Evolutionary conservation across 2,888 invertebrate genomes (phyloP).

Genomic region (Agriopis aurantiaria): DNA sequence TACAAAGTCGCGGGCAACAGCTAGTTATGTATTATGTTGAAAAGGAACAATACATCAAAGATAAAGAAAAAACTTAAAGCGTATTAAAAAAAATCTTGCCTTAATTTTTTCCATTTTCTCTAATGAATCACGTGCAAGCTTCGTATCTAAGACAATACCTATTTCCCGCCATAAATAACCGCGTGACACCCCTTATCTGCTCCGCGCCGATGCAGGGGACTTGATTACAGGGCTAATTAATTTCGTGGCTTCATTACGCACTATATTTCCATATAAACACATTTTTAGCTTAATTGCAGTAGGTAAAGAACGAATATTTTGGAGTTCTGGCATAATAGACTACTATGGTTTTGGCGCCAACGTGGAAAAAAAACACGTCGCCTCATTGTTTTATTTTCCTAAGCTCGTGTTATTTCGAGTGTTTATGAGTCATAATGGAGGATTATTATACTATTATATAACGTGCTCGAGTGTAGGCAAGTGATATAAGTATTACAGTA

Average conservation of each 20-base stretch:
- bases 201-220: conserved; percentile 8
- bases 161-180: conserved; percentile 9
- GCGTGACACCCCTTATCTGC: conserved; percentile 22
- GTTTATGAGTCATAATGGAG: too few species aligned
- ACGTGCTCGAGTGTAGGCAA: too few species aligned
- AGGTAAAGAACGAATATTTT: too few species aligned
- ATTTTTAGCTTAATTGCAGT: not conserved
- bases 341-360: too few species aligned
- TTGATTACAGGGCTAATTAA: conserved; percentile 17
- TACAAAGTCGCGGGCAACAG: too few species aligned
- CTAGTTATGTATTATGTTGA: too few species aligned
- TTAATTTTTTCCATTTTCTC: not conserved
- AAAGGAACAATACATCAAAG: too few species aligned
- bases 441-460: too few species aligned
- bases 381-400: not conserved
- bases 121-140: conserved; percentile 13
- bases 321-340: too few species aligned
- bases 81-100: not conserved
- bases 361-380: not conserved
- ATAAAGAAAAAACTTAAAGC: not conserved
- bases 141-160: conserved; percentile 49
- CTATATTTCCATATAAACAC: not conserved
- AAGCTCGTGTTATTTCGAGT: too few species aligned
- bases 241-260: conserved; percentile 15
- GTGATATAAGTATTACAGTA: too few species aligned